A percentile compares a stretch with the other conserved stretches of the same genome.
phyloP scores from a whole-genome alignment of 2,113 vertebrate genomes.

The Melanotaenia duboulayi region DNA sequence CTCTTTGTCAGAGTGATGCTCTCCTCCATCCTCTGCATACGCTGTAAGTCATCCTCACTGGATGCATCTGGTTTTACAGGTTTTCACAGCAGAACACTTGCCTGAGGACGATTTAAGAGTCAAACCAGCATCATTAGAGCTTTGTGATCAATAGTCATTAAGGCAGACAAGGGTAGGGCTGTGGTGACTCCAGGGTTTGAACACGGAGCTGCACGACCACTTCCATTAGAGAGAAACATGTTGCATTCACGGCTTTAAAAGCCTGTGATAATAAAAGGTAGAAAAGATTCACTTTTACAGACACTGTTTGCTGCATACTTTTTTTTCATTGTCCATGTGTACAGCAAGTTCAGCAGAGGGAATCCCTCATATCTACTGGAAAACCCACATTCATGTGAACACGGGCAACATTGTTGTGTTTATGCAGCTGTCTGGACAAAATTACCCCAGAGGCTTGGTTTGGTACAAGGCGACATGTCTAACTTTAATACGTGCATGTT shows the following conservation, averaged over 20 bases:
- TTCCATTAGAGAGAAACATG: constrained; percentile 37
- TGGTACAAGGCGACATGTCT: constrained; percentile 37
- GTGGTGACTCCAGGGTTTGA: constrained; percentile 13
- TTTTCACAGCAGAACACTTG: neutral
- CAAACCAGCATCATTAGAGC: constrained; percentile 49
- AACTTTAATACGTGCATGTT: constrained; percentile 17
- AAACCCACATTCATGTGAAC: constrained; percentile 32
- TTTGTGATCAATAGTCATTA: constrained; percentile 70
- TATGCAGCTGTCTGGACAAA: constrained; percentile 44
- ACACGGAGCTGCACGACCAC: constrained; percentile 34
- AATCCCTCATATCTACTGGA: constrained; percentile 18
- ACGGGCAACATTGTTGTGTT: constrained; percentile 33
- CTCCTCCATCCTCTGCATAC: neutral
- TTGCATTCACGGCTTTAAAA: constrained; percentile 2
- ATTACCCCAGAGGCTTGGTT: constrained; percentile 46
- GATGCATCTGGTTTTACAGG: constrained; percentile 22
- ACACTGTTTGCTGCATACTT: neutral
- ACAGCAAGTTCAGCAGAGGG: neutral
- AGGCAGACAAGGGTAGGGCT: constrained; percentile 32
- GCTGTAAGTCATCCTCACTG: neutral
- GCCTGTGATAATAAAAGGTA: neutral
- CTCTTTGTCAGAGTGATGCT: neutral
- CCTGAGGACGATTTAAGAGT: constrained; percentile 34
- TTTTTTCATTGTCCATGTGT: neutral
- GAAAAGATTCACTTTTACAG: neutral